Percentiles rank a stretch among this genome's conserved stretches.
Conservation (phyloP, 2,888 invertebrate genomes). For the Pristionchus exspectatus region DNA sequence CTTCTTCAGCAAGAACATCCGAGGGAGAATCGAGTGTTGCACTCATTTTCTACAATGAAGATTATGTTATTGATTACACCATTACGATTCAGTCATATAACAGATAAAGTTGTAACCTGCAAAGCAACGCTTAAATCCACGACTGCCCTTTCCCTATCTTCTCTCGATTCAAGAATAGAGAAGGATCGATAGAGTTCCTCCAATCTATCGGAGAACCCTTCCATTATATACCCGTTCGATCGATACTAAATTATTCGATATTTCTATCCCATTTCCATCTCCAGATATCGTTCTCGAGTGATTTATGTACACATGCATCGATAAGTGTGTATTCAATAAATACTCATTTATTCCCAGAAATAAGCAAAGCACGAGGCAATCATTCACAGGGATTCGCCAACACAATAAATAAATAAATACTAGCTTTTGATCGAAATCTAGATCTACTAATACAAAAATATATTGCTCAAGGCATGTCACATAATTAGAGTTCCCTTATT, state of each 20-base stretch:
- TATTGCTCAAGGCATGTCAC: slow-evolving; percentile 3
- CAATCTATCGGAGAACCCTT: slow-evolving; percentile 22
- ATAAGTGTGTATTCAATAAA: background rate
- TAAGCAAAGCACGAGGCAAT: slow-evolving; percentile 6
- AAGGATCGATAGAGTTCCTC: slow-evolving; percentile 40
- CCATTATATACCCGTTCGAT: slow-evolving; percentile 23
- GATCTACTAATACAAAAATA: background rate
- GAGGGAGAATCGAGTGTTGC: slow-evolving; percentile 15
- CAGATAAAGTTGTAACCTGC: background rate
- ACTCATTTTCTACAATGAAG: slow-evolving; percentile 37
- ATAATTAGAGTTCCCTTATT: too few species aligned
- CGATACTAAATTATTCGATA: background rate
- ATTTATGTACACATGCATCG: slow-evolving; percentile 25
- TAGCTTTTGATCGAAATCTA: background rate
- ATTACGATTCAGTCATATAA: background rate
- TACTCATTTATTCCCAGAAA: slow-evolving; percentile 26
- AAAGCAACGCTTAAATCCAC: background rate
- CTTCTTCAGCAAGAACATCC: slow-evolving; percentile 49
- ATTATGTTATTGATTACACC: background rate
- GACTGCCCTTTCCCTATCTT: slow-evolving; percentile 26
- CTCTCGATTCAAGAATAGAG: background rate
- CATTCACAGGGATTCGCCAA: background rate
- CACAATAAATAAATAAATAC: slow-evolving; percentile 26
- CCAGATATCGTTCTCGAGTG: slow-evolving; percentile 7
- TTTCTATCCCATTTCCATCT: background rate